phyloP scores from a whole-genome alignment of 2,797 vertebrate genomes.

The Sciurus carolinensis region DNA sequence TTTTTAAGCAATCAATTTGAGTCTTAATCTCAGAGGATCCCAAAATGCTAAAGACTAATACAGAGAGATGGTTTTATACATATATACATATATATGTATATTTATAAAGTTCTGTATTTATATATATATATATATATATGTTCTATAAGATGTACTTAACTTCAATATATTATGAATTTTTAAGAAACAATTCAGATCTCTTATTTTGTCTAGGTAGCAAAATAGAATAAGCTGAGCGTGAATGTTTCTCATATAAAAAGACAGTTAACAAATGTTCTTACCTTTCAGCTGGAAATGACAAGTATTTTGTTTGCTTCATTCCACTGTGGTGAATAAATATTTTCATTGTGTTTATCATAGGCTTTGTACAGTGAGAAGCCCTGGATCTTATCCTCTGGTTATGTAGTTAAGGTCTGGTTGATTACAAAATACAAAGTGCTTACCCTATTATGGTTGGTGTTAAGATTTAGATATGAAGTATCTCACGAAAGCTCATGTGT shows the following conservation, averaged over 20 bases:
- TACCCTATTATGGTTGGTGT: too few relatives aligned
- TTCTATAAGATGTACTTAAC: not conserved
- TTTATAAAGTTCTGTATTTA: too few relatives aligned
- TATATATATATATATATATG: too few relatives aligned
- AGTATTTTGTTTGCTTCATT: not conserved
- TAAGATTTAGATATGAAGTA: too few relatives aligned
- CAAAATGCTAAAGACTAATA: not conserved
- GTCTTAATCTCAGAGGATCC: not conserved
- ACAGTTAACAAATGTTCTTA: not conserved
- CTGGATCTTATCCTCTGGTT: not conserved
- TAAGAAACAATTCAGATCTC: not conserved
- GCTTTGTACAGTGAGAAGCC: not conserved
- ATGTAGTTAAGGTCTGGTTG: not conserved
- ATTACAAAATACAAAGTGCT: not conserved
- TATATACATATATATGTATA: not conserved
- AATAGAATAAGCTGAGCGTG: not conserved
- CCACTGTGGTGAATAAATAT: not conserved
- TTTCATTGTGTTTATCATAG: not conserved
- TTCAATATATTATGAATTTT: slow-evolving; percentile 29
- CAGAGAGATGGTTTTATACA: too few relatives aligned
- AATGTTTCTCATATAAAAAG: not conserved
- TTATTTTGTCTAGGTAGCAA: not conserved
- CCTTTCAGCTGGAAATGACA: not conserved
- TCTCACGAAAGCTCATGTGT: too few relatives aligned
- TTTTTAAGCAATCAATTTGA: not conserved